Evolutionary conservation across 2,888 invertebrate species (phyloP).

Genomic region (Ichneumon xanthorius): DNA sequence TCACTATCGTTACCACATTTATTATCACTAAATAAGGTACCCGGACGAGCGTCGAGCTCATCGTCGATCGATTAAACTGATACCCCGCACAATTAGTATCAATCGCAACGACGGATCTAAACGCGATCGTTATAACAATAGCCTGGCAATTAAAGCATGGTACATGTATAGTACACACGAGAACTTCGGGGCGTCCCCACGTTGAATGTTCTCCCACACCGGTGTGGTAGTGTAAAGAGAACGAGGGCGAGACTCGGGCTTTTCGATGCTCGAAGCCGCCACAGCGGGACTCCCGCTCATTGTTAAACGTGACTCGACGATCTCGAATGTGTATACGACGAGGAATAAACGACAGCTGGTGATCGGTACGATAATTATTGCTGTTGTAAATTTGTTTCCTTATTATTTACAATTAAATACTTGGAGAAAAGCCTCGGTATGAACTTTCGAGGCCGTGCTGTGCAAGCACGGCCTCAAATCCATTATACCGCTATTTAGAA

Average conservation of each 20-base stretch:
- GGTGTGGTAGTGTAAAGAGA: conserved; percentile 49
- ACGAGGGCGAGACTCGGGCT: conserved; percentile 56
- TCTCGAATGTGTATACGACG: conserved; percentile 47
- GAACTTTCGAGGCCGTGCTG: no score
- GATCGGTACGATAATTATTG: conserved; percentile 77
- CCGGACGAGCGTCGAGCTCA: conserved; percentile 21
- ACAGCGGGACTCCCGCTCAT: conserved; percentile 55
- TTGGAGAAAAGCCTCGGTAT: neutral
- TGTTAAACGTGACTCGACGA: conserved; percentile 68
- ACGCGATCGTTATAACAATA: conserved; percentile 62
- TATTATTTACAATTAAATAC: conserved; percentile 18
- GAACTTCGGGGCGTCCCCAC: conserved; percentile 1
- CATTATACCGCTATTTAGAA: no score
- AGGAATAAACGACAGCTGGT: conserved; percentile 76
- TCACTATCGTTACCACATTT: conserved; percentile 53
- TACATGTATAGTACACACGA: conserved; percentile 15
- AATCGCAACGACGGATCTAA: conserved; percentile 62
- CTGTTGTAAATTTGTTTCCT: conserved; percentile 50
- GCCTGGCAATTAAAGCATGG: conserved; percentile 47
- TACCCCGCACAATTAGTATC: conserved; percentile 60
- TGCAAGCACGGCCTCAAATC: no score
- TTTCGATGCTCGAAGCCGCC: conserved; percentile 53
- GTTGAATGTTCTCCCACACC: conserved; percentile 29
- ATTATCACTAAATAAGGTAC: conserved; percentile 51
- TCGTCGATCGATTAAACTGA: conserved; percentile 59